These are phyloP conservation scores for Luscinia luscinia DNA, from an alignment of 2,797 vertebrate species.

Conservation along the genomic window DNA sequence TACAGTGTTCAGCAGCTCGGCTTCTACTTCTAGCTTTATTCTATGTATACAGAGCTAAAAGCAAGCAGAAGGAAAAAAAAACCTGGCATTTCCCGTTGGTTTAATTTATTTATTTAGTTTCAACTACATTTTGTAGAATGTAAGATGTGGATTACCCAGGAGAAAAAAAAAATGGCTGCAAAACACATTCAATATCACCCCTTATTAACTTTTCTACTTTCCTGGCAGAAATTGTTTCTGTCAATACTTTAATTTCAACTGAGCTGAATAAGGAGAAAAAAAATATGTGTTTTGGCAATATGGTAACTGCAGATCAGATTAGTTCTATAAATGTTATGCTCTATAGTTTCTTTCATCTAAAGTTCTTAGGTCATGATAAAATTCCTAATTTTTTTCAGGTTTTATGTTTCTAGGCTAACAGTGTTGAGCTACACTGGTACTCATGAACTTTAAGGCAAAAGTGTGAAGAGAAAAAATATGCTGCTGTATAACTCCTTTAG, in stretches of 20 bases:
- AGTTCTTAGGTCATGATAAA: neutral
- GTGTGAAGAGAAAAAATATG: neutral
- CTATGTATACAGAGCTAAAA: neutral
- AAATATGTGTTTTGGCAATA: neutral
- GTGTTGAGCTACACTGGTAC: neutral
- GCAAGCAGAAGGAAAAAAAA: neutral
- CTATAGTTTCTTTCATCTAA: neutral
- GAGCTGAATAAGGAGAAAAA: neutral
- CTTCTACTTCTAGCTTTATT: neutral
- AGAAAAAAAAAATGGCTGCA: neutral
- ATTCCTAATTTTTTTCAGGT: neutral
- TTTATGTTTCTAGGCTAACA: neutral
- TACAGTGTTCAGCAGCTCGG: neutral
- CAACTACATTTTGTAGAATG: neutral
- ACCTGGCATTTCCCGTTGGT: neutral
- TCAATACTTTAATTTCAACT: conserved; percentile 42
- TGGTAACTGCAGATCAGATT: neutral
- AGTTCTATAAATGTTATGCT: neutral
- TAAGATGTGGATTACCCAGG: neutral
- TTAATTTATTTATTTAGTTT: conserved; percentile 31
- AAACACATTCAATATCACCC: neutral
- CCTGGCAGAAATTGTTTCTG: conserved; percentile 11
- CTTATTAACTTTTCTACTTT: conserved; percentile 26
- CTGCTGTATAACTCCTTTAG: neutral
- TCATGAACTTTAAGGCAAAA: neutral